Conservation (phyloP, 2,888 invertebrate genomes). For the Dolomedes plantarius region DNA sequence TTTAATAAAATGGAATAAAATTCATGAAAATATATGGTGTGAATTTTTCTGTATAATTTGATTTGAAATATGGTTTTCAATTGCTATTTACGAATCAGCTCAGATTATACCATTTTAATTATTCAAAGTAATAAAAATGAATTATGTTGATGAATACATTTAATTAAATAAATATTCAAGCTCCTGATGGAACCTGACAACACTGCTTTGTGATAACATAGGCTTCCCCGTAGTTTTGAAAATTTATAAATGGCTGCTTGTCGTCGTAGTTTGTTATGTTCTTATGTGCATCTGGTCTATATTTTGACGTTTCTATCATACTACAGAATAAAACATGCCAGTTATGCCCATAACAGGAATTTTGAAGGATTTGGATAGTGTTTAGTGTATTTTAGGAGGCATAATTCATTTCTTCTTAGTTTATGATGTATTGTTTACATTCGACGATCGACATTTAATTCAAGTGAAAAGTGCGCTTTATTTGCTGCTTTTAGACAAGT, state of each 20-base stretch:
- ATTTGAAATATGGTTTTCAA: too few species aligned
- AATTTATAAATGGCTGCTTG: conserved; percentile 66
- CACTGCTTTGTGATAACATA: too few species aligned
- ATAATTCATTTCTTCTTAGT: not conserved
- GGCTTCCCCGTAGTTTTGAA: conserved; percentile 28
- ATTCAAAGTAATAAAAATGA: too few species aligned
- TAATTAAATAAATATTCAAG: too few species aligned
- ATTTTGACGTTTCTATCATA: conserved; percentile 13
- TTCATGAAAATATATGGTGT: too few species aligned
- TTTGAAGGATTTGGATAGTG: conserved; percentile 49
- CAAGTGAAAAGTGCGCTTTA: not conserved
- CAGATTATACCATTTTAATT: too few species aligned
- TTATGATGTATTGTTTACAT: conserved; percentile 62
- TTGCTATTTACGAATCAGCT: too few species aligned
- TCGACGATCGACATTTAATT: conserved; percentile 18
- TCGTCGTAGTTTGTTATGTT: conserved; percentile 52
- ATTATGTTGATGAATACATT: too few species aligned
- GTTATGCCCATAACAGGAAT: not conserved
- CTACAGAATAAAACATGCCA: not conserved
- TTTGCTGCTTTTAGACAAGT: not conserved
- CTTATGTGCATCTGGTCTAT: conserved; percentile 38
- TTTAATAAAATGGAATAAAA: too few species aligned
- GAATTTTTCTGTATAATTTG: too few species aligned
- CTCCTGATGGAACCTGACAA: too few species aligned
- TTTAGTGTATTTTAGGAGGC: not conserved